phyloP scores from a whole-genome alignment of 2,888 invertebrate genomes.

The Anarsia innoxiella region DNA sequence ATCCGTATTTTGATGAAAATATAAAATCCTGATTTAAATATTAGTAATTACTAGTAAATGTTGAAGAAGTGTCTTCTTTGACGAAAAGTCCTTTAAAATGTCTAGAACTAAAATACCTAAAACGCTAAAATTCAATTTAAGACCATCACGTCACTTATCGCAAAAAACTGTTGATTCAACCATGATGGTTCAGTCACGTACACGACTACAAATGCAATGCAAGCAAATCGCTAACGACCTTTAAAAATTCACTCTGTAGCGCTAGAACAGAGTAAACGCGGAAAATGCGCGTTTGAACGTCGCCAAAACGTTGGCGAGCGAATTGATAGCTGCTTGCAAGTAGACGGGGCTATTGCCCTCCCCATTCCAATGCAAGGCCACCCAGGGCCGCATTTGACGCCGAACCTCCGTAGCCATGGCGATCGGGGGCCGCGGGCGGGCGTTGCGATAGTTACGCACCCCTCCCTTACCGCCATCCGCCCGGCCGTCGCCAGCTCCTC shows the following conservation, averaged over 20 bases:
- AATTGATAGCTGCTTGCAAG: slow-evolving; percentile 53
- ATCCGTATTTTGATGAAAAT: no score
- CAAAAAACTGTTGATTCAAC: slow-evolving; percentile 27
- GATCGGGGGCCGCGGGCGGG: slow-evolving; percentile 53
- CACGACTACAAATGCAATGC: slow-evolving; percentile 39
- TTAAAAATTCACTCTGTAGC: slow-evolving; percentile 43
- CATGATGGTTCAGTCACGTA: slow-evolving; percentile 27
- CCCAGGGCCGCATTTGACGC: slow-evolving; percentile 69
- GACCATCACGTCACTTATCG: slow-evolving; percentile 15
- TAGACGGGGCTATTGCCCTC: slow-evolving; percentile 74
- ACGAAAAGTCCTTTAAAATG: no score
- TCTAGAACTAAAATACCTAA: no score
- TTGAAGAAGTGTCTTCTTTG: no score
- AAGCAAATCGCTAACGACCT: slow-evolving; percentile 48
- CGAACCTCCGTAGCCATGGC: slow-evolving; percentile 54
- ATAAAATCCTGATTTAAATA: no score
- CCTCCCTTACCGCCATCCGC: slow-evolving; percentile 18
- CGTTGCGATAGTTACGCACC: slow-evolving; percentile 67
- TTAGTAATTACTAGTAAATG: no score
- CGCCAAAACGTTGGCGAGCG: slow-evolving; percentile 56
- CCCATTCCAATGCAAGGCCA: slow-evolving; percentile 75
- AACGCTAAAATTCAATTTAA: slow-evolving; percentile 16
- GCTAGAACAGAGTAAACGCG: slow-evolving; percentile 37
- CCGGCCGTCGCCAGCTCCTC: slow-evolving; percentile 8
- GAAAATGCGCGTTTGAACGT: slow-evolving; percentile 40